phyloP scores from a whole-genome alignment of 2,888 invertebrate genomes.

The Yponomeuta evonymella region DNA sequence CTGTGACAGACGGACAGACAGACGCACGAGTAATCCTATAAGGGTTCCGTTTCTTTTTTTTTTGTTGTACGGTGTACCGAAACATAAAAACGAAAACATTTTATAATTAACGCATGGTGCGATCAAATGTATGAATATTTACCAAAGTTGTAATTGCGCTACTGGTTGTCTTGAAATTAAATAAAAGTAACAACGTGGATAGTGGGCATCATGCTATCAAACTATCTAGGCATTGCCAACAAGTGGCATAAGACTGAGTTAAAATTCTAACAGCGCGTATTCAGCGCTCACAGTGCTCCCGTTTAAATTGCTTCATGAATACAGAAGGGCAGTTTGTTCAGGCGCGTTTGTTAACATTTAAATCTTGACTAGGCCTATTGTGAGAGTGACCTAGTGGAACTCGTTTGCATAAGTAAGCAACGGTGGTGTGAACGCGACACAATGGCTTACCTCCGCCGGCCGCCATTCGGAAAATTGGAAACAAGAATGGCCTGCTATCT shows the following conservation, averaged over 20 bases:
- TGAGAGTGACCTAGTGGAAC: constrained; percentile 8
- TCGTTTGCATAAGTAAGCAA: constrained; percentile 17
- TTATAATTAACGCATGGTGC: no score
- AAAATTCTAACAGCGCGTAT: background rate
- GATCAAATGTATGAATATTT: no score
- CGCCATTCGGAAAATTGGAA: no score
- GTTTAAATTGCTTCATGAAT: constrained; percentile 60
- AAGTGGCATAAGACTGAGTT: background rate
- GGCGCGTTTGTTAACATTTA: constrained; percentile 19
- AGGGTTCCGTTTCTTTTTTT: no score
- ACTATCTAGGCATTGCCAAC: background rate
- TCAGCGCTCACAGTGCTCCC: background rate
- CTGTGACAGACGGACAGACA: no score
- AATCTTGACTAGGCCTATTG: constrained; percentile 20
- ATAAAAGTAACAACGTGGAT: background rate
- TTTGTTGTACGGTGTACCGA: no score
- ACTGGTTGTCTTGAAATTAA: no score
- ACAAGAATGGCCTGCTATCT: no score
- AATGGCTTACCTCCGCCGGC: background rate
- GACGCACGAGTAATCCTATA: no score
- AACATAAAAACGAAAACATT: no score
- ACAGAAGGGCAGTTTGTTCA: constrained; percentile 35
- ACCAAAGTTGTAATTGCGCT: no score
- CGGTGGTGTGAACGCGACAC: constrained; percentile 7
- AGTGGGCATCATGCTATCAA: background rate